phyloP scores from a whole-genome alignment of 2,888 invertebrate species.

The Drosophila paranaensis region DNA sequence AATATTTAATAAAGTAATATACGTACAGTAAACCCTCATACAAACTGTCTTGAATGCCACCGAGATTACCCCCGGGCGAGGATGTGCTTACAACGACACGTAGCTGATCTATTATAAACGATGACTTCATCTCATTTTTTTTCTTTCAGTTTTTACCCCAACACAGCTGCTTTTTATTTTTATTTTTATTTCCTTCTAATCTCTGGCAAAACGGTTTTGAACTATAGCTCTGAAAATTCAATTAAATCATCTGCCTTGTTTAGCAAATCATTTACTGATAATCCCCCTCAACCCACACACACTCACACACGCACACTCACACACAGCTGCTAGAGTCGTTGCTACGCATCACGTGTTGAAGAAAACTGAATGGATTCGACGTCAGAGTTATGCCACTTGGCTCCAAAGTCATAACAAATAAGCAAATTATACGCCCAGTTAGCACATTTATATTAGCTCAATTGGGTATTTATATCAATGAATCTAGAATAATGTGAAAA shows the following conservation, averaged over 20 bases:
- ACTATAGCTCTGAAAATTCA: slow-evolving; percentile 42
- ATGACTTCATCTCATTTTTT: slow-evolving; percentile 55
- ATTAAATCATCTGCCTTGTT: slow-evolving; percentile 60
- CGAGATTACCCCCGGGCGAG: slow-evolving; percentile 9
- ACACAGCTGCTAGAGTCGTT: slow-evolving; percentile 5
- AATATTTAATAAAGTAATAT: slow-evolving; percentile 74
- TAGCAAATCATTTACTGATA: slow-evolving; percentile 62
- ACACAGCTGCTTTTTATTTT: slow-evolving; percentile 21
- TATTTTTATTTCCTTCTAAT: slow-evolving; percentile 19
- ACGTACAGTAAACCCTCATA: slow-evolving; percentile 24
- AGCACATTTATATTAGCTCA: background rate
- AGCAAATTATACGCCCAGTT: slow-evolving; percentile 8
- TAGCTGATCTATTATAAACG: slow-evolving; percentile 38
- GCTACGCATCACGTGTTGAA: slow-evolving; percentile 49
- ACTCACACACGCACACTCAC: background rate
- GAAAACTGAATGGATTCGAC: slow-evolving; percentile 48
- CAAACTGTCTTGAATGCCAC: slow-evolving; percentile 9
- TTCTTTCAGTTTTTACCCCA: slow-evolving; percentile 38
- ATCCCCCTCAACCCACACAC: slow-evolving; percentile 20
- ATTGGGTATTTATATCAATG: background rate
- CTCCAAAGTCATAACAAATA: slow-evolving; percentile 17
- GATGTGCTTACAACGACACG: slow-evolving; percentile 35
- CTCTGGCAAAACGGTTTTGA: slow-evolving; percentile 35
- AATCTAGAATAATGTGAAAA: background rate
- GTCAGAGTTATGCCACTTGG: slow-evolving; percentile 31